Percentiles rank a stretch among this genome's conserved stretches.
Evolutionary conservation across 2,797 vertebrate genomes (phyloP).

Genomic region (Hipposideros larvatus): DNA sequence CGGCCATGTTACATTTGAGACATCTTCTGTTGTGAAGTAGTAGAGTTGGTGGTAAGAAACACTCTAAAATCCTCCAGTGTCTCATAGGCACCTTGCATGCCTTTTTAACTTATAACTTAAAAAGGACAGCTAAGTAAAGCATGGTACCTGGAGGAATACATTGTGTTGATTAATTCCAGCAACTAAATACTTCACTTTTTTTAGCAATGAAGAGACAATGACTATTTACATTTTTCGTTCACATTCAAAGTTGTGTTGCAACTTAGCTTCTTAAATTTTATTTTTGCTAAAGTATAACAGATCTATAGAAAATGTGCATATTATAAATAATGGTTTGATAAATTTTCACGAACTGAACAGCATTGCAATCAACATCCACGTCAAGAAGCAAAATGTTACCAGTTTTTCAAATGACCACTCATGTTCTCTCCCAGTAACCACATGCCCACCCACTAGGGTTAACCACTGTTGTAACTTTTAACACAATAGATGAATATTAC

Average conservation of each 20-base stretch:
- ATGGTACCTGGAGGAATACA: background rate
- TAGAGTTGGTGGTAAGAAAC: background rate
- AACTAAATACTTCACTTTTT: background rate
- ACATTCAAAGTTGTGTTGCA: background rate
- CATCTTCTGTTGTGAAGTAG: background rate
- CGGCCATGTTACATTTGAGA: background rate
- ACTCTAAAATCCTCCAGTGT: background rate
- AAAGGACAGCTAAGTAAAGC: background rate
- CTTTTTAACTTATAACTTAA: background rate
- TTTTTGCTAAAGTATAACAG: background rate
- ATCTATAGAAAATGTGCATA: background rate
- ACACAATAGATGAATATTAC: background rate
- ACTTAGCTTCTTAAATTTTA: background rate
- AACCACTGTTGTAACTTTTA: background rate
- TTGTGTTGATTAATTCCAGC: background rate
- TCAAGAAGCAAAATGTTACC: background rate
- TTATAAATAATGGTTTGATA: background rate
- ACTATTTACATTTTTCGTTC: background rate
- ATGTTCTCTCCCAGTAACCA: background rate
- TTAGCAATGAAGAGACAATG: background rate
- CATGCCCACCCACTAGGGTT: background rate
- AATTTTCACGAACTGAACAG: background rate
- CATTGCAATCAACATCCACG: background rate
- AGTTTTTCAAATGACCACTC: background rate
- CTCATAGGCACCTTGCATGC: background rate